phyloP scores from a whole-genome alignment of 2,113 vertebrate species.

The Elaphurus davidianus region DNA sequence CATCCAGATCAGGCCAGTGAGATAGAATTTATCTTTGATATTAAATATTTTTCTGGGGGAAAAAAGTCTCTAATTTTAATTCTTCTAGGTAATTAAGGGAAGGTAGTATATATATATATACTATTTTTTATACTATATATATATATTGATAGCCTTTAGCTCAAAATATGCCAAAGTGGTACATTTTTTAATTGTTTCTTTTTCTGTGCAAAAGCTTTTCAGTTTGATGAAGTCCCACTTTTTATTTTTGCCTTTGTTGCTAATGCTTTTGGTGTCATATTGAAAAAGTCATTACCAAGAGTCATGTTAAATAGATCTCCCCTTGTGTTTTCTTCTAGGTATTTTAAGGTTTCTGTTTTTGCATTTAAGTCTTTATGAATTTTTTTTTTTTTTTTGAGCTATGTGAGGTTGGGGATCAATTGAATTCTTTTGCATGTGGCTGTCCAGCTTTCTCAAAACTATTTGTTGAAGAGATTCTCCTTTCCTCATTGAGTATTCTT shows the following conservation, averaged over 20 bases:
- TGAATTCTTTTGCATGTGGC: neutral
- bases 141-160: neutral
- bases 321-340: neutral
- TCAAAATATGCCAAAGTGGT: neutral
- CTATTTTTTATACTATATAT: too few relatives aligned
- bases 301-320: neutral
- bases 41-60: neutral
- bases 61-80: neutral
- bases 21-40: neutral
- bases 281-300: neutral
- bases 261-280: neutral
- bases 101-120: neutral
- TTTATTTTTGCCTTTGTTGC: neutral
- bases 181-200: neutral
- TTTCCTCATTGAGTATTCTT: neutral
- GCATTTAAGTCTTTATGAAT: neutral
- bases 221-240: neutral
- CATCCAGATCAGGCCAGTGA: neutral
- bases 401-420: neutral
- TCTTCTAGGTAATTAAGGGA: neutral
- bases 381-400: neutral
- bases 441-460: neutral
- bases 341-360: neutral
- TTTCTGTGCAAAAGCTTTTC: neutral
- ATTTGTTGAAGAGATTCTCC: neutral